Evolutionary conservation across 1,140 invertebrate species (phyloP).

Genomic region (Lucilia cuprina): DNA sequence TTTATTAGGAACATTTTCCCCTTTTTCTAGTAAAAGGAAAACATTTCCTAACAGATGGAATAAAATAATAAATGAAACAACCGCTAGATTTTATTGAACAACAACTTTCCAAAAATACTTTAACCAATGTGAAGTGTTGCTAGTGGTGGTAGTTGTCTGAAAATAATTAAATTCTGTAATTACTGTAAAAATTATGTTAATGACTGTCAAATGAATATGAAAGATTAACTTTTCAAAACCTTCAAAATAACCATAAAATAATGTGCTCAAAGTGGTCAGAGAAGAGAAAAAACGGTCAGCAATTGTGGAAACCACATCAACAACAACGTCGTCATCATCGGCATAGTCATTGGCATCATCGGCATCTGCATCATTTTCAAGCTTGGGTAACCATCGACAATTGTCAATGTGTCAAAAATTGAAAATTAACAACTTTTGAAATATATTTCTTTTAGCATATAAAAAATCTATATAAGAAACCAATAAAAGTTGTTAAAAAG

Average conservation of each 20-base stretch:
- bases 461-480: neutral
- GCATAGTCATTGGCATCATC: neutral
- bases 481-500: neutral
- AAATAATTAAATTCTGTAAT: conserved; percentile 13
- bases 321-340: neutral
- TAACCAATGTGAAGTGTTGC: neutral
- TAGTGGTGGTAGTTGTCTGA: neutral
- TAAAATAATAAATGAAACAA: neutral
- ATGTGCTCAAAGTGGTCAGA: neutral
- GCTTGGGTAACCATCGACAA: conserved; percentile 19
- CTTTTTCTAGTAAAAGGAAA: neutral
- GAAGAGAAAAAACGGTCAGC: neutral
- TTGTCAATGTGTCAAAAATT: conserved; percentile 34
- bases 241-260: conserved; percentile 17
- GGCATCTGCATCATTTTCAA: neutral
- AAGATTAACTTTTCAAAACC: conserved; percentile 26
- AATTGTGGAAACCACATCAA: neutral
- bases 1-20: neutral
- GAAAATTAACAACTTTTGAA: conserved; percentile 34
- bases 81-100: neutral
- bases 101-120: neutral
- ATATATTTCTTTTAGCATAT: neutral
- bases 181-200: conserved; percentile 18
- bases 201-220: conserved; percentile 22
- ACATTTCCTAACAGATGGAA: neutral